These are phyloP conservation scores for Gryon sp. DNA, from an alignment of 1,140 invertebrate genomes.

Conservation along the genomic window DNA sequence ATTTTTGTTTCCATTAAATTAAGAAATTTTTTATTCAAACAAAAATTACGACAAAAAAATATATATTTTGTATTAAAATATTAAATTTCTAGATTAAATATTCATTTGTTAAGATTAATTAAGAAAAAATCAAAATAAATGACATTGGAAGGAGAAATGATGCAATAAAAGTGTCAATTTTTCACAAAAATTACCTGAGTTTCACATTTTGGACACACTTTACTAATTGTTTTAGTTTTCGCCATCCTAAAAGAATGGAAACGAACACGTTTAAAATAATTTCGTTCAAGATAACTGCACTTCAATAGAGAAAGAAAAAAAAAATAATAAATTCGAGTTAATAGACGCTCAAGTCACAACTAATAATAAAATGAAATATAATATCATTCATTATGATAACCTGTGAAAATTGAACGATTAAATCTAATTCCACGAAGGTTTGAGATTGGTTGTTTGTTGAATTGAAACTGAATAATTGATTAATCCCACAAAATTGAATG, in stretches of 20 bases:
- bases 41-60: too few relatives aligned
- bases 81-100: too few relatives aligned
- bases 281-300: background rate
- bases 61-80: too few relatives aligned
- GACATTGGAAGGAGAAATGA: too few relatives aligned
- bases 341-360: conserved; percentile 12
- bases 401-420: conserved; percentile 25
- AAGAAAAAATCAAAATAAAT: background rate
- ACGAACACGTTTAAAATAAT: background rate
- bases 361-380: conserved; percentile 25
- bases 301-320: too few relatives aligned
- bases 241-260: conserved; percentile 70
- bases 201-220: conserved; percentile 83
- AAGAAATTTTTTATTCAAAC: too few relatives aligned
- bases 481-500: conserved; percentile 7
- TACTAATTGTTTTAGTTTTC: conserved; percentile 81
- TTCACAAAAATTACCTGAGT: conserved; percentile 80
- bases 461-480: conserved; percentile 14
- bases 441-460: background rate
- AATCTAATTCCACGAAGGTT: conserved; percentile 5
- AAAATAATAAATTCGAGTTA: conserved; percentile 15
- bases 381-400: conserved; percentile 37
- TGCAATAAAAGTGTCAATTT: too few relatives aligned
- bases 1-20: too few relatives aligned
- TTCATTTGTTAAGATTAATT: too few relatives aligned